Conservation (phyloP, 2,113 vertebrate species). For the Podilymbus podiceps region DNA sequence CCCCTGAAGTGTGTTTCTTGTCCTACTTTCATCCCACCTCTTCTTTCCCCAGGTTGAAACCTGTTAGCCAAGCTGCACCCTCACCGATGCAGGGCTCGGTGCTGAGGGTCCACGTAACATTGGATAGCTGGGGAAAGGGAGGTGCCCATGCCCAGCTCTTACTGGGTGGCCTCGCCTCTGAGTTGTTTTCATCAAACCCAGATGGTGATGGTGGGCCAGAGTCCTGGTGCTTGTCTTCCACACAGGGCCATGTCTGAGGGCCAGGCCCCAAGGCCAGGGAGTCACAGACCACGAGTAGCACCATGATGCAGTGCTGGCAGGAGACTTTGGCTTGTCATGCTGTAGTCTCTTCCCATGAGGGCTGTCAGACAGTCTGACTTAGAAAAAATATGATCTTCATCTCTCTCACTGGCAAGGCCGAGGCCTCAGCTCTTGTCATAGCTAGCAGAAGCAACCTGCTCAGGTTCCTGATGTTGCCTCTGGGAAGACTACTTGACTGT, state of each 20-base stretch:
- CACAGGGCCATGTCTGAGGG: not conserved
- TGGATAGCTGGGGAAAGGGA: not conserved
- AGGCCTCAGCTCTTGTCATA: not conserved
- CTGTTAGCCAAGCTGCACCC: rapidly evolving
- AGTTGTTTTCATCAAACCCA: slow-evolving; percentile 14
- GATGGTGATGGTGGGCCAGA: not conserved
- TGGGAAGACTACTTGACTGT: not conserved
- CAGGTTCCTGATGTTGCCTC: not conserved
- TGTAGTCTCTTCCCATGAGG: not conserved
- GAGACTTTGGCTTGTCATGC: not conserved
- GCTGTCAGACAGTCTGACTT: not conserved
- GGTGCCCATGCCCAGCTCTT: rapidly evolving
- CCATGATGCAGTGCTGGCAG: not conserved
- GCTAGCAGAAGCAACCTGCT: not conserved
- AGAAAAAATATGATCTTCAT: not conserved
- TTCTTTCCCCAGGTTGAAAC: not conserved
- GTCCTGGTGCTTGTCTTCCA: not conserved
- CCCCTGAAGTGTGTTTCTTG: not conserved
- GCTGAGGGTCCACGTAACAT: rapidly evolving
- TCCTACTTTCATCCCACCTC: not conserved
- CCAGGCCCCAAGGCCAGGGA: not conserved
- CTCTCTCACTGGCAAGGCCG: not conserved
- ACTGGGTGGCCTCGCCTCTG: not conserved
- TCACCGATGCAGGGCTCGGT: rapidly evolving
- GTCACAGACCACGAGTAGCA: not conserved